Conservation (phyloP, 2,113 vertebrate species). For the Ictalurus furcatus region DNA sequence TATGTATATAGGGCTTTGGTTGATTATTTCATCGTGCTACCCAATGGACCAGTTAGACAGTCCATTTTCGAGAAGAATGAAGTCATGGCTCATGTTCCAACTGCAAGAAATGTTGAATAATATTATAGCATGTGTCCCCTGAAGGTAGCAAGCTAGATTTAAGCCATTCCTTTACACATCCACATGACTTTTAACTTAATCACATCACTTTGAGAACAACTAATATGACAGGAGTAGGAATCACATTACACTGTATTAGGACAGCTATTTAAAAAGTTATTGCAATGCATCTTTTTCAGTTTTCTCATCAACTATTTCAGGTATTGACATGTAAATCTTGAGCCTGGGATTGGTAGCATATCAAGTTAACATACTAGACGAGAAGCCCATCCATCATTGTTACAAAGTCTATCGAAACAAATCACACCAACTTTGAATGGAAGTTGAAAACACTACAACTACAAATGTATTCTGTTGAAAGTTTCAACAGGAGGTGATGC, state of each 20-base stretch:
- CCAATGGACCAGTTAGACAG: conserved; percentile 23
- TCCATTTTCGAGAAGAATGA: conserved; percentile 32
- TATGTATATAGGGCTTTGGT: conserved; percentile 64
- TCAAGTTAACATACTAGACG: conserved; percentile 14
- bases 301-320: conserved; percentile 75
- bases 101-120: conserved; percentile 57
- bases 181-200: conserved; percentile 58
- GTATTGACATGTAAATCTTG: conserved; percentile 10
- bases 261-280: conserved; percentile 80
- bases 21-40: conserved; percentile 19
- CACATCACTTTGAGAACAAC: conserved; percentile 79
- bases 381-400: conserved; percentile 22
- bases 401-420: conserved; percentile 31
- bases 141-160: conserved; percentile 20
- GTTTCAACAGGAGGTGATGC: conserved; percentile 1
- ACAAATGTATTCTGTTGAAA: conserved; percentile 22
- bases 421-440: conserved; percentile 36
- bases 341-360: conserved; percentile 37
- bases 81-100: conserved; percentile 66
- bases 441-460: conserved; percentile 28
- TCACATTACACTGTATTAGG: conserved; percentile 68
- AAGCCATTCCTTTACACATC: conserved; percentile 35
- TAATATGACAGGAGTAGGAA: conserved; percentile 83
- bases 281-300: conserved; percentile 80
- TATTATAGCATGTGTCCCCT: conserved; percentile 14